These are phyloP conservation scores for Chloropsis hardwickii DNA, from an alignment of 2,113 vertebrate genomes.

Conservation along the genomic window DNA sequence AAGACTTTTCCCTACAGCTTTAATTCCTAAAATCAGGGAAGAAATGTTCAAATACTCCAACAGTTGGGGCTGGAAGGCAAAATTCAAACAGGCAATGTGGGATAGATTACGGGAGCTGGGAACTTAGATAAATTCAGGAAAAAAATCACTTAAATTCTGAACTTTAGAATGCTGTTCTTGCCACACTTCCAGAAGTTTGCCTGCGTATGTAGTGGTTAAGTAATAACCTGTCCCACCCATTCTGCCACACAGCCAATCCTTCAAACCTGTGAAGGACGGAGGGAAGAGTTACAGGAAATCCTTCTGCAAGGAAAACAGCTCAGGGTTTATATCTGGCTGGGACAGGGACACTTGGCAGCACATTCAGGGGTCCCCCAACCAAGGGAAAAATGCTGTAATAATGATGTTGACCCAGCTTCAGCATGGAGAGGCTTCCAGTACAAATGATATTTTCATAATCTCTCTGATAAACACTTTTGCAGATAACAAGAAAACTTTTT, in stretches of 20 bases:
- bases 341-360: slow-evolving; percentile 1
- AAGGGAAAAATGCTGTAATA: background rate
- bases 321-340: background rate
- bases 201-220: background rate
- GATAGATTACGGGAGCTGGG: background rate
- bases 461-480: background rate
- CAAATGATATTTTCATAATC: background rate
- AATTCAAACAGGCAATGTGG: background rate
- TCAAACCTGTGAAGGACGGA: background rate
- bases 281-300: background rate
- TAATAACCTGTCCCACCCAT: background rate
- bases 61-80: background rate
- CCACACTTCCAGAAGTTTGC: background rate
- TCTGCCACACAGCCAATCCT: background rate
- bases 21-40: background rate
- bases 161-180: background rate
- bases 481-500: background rate
- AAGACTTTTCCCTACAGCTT: background rate
- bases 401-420: background rate
- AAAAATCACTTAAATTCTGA: background rate
- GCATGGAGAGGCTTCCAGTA: background rate
- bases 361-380: background rate
- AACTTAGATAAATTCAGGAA: background rate
- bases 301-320: background rate
- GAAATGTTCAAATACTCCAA: background rate